Conservation (phyloP, 1,140 invertebrate genomes). For the Zaprionus kolodkinae region DNA sequence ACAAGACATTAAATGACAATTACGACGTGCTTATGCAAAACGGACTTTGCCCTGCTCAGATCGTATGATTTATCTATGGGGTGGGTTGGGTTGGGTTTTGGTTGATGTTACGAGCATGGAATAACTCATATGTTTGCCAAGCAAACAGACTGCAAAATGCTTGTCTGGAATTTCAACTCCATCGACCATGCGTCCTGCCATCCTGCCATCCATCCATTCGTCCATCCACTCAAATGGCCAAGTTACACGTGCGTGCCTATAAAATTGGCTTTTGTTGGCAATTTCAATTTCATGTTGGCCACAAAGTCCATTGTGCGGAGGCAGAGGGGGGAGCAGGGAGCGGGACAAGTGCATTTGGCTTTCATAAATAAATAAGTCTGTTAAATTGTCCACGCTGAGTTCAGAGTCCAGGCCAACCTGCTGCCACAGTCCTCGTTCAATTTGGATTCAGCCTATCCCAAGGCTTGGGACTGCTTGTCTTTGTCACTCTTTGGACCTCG, state of each 20-base stretch:
- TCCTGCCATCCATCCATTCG: too few species aligned
- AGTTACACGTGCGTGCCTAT: slow-evolving; percentile 51
- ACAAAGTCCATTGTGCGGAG: slow-evolving; percentile 53
- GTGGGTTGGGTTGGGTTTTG: too few species aligned
- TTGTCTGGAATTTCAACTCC: slow-evolving; percentile 28
- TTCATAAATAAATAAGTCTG: slow-evolving; percentile 78
- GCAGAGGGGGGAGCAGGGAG: background rate
- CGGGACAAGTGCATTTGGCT: slow-evolving; percentile 63
- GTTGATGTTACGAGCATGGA: background rate
- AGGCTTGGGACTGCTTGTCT: slow-evolving; percentile 18
- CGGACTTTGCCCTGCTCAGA: background rate
- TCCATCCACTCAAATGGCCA: slow-evolving; percentile 18
- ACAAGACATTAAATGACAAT: slow-evolving; percentile 16
- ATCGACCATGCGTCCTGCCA: slow-evolving; percentile 6
- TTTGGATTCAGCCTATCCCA: background rate
- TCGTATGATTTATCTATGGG: background rate
- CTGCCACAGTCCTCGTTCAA: background rate
- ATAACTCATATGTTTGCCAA: background rate
- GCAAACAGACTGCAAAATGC: slow-evolving; percentile 17
- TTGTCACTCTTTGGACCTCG: slow-evolving; percentile 63
- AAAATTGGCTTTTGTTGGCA: slow-evolving; percentile 55
- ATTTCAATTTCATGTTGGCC: slow-evolving; percentile 70
- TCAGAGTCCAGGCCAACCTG: background rate
- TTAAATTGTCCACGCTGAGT: slow-evolving; percentile 64
- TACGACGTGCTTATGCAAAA: slow-evolving; percentile 4